Conservation (phyloP, 2,113 vertebrate species). For the Zapornia atra region DNA sequence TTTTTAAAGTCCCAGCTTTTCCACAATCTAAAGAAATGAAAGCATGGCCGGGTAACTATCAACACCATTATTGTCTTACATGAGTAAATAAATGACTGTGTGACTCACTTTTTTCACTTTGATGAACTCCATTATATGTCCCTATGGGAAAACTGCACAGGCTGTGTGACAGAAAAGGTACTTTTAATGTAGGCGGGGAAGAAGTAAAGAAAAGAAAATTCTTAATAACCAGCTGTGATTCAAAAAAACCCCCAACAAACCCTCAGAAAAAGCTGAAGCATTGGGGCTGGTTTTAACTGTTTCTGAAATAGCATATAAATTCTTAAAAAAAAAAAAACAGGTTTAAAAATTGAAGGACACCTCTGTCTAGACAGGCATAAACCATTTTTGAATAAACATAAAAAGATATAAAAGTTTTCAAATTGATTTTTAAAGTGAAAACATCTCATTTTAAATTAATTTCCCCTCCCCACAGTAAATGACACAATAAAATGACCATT, state of each 20-base stretch:
- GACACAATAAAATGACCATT: neutral
- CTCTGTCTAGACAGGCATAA: neutral
- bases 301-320: neutral
- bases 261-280: neutral
- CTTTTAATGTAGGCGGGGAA: neutral
- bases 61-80: conserved; percentile 42
- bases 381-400: neutral
- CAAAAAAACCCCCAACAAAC: neutral
- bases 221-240: neutral
- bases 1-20: neutral
- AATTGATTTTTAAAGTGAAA: neutral
- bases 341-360: neutral
- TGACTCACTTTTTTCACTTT: conserved; percentile 32
- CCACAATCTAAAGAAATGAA: neutral
- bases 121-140: conserved; percentile 37
- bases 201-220: conserved; percentile 15
- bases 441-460: neutral
- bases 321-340: neutral
- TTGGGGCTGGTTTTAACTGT: neutral
- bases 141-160: conserved; percentile 42
- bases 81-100: conserved; percentile 58
- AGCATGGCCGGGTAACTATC: neutral
- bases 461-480: neutral
- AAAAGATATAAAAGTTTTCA: neutral
- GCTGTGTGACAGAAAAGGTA: neutral